Base-by-base conservation (phyloP, 2,888 invertebrate species). In the Mystacides longicornis region DNA sequence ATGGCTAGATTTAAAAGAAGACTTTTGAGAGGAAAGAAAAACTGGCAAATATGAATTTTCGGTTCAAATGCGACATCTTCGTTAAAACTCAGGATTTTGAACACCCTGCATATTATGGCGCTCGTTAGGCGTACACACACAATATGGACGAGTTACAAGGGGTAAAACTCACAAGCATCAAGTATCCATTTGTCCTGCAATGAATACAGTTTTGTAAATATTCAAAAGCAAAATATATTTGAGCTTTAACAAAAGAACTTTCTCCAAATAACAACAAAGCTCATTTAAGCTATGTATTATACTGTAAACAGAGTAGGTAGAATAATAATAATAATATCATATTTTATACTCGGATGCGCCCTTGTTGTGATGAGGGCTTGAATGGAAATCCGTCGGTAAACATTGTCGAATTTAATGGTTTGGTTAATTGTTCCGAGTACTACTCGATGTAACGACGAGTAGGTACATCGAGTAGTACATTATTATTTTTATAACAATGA, bases 211-310 rank as follows among this genome's bases (percentile, higher is more conserved):
- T 37, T 37, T 37, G 37, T 37, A 37, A 37, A 37, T 37, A 37
- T 37, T 37, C 37, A 37, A 37, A 37, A 37, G 37, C 37, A 37
- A 37, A 37, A 37, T 37, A 14, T 37, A 37, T 37, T 37, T 37
- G 37, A 37, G 37, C 14, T 37, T 37, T 16, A 37, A 37, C 37
- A 37, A 37, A n/a, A 37, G 37, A 37, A 16, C 37, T 37, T 37
- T n/a, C 37, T 37, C 37, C 14, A 37, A 14, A 37, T 37, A 37
- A 37, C 16, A 37, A 37, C 14, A 37, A 37, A 37, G 37, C 37
- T 37, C 37, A 37, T 37, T 37, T 37, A 37, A 37, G 37, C 37
- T 37, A 7, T 37, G 37, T 37, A 37, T 37, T n/a, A n/a, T n/a
- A n/a, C n/a, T n/a, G n/a, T n/a, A n/a, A n/a, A n/a, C n/a, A n/a